These are phyloP conservation scores for Smittia sp. DNA, from an alignment of 2,888 invertebrate genomes.

Conservation along the genomic window DNA sequence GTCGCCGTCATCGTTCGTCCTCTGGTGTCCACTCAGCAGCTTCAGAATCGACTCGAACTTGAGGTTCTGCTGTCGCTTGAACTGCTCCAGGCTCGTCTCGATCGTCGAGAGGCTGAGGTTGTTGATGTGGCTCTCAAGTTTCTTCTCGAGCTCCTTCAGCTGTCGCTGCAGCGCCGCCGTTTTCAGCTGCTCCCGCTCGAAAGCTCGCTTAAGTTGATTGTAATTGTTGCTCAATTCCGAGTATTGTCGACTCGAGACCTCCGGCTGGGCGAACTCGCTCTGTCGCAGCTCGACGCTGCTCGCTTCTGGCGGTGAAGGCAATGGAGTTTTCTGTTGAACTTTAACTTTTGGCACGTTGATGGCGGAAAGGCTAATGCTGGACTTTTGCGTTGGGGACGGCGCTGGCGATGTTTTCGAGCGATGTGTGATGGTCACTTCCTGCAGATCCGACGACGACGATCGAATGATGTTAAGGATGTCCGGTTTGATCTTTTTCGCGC, in stretches of 20 bases:
- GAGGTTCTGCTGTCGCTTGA: slow-evolving; percentile 25
- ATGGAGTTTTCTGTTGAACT: slow-evolving; percentile 15
- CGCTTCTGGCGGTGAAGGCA: slow-evolving; percentile 24
- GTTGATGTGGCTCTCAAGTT: no score
- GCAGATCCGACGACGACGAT: slow-evolving; percentile 18
- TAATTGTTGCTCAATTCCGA: slow-evolving; percentile 24
- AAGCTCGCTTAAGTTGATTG: slow-evolving; percentile 28
- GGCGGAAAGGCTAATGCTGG: slow-evolving; percentile 34
- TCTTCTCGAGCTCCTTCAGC: slow-evolving; percentile 23
- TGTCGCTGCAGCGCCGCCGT: slow-evolving; percentile 1
- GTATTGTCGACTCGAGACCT: slow-evolving; percentile 22
- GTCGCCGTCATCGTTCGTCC: not conserved
- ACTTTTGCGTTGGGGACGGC: slow-evolving; percentile 18
- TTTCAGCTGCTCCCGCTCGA: slow-evolving; percentile 32
- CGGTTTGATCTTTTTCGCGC: slow-evolving; percentile 7
- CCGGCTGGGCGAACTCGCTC: slow-evolving; percentile 6
- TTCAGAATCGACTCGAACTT: slow-evolving; percentile 32
- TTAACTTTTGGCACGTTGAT: slow-evolving; percentile 38
- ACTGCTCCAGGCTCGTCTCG: slow-evolving; percentile 22
- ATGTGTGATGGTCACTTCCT: slow-evolving; percentile 35
- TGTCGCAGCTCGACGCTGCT: slow-evolving; percentile 13
- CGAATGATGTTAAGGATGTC: slow-evolving; percentile 22
- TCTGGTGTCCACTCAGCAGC: not conserved
- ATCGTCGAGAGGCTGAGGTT: no score
- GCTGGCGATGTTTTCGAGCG: slow-evolving; percentile 11